Base-by-base conservation (phyloP, 2,113 vertebrate genomes). In the Rhinichthys klamathensis region DNA sequence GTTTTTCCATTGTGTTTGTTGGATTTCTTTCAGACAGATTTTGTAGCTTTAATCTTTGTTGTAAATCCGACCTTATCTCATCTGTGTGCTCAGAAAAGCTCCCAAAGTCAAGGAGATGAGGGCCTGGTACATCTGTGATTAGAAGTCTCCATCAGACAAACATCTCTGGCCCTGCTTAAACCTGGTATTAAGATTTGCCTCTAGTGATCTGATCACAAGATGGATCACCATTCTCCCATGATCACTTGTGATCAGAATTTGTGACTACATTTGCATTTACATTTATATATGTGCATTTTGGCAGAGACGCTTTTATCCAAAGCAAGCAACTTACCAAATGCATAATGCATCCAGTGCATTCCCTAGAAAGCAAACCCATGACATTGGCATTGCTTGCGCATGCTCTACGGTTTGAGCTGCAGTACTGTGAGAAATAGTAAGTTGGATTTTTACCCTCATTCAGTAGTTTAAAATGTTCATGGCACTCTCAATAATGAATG, bases 11-110 rank as follows among this genome's bases (percentile, higher is more conserved):
- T 87, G 54, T 89, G 74, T 88, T 70, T 76, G 86, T 12, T 90
- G 88, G 89, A 90, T 88, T 90, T 89, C 77, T 89, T 91, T 83
- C 89, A 92, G 85, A 80, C 90, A 89, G 91, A 91, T 91, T 91
- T 92, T 88, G 73, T 85, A 80, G 87, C 85, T 89, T 85, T 92
- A 94, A 92, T 92, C 91, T 92, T 89, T 85, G 83, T 46, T 93
- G 91, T 90, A 91, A 94, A 92, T 91, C 92, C 84, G 12, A 80
- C 88, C 87, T 92, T 89, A 92, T 91, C 89, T 90, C 81, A 83
- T 73, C 85, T 83, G 70, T 65, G 74, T n/a, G 88, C 90, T 88
- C 74, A 1, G 60, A 81, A 92, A 91, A 89, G 89, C 91, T 74
- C 88, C 86, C 27, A 56, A 77, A 89, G 90, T 90, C 80, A 51